phyloP scores from a whole-genome alignment of 2,113 vertebrate genomes.

The Nestor notabilis region DNA sequence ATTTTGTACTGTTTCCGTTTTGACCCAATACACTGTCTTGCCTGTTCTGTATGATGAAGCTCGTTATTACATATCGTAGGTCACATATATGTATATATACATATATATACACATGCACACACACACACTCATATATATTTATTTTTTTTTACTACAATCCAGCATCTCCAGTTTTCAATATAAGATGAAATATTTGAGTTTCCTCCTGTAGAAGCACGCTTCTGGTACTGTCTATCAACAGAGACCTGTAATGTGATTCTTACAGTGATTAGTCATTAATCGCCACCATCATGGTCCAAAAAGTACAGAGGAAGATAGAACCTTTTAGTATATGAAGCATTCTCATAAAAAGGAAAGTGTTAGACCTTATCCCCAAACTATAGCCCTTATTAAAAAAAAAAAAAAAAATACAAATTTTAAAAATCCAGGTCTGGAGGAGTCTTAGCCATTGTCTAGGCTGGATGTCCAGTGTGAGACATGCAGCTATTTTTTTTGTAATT shows the following conservation, averaged over 20 bases:
- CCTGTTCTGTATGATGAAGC: neutral
- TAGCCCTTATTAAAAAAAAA: neutral
- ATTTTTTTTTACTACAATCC: neutral
- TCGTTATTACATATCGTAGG: neutral
- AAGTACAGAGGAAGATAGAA: neutral
- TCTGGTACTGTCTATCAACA: neutral
- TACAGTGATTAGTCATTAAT: neutral
- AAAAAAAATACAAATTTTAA: neutral
- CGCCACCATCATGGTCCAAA: neutral
- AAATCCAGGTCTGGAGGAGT: neutral
- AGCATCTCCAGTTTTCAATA: neutral
- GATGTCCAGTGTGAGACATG: neutral
- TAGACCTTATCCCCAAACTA: neutral
- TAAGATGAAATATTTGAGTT: neutral
- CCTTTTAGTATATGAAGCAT: neutral
- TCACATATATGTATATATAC: neutral
- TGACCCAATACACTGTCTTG: neutral
- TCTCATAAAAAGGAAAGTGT: neutral
- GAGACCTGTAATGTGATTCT: neutral
- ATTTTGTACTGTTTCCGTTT: neutral
- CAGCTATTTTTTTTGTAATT: neutral
- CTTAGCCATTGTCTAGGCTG: neutral
- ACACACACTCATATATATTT: neutral
- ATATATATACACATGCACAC: fast-evolving
- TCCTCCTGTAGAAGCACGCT: neutral